Evolutionary conservation across 2,797 vertebrate genomes (phyloP).

Genomic region (Bufotes viridis): DNA sequence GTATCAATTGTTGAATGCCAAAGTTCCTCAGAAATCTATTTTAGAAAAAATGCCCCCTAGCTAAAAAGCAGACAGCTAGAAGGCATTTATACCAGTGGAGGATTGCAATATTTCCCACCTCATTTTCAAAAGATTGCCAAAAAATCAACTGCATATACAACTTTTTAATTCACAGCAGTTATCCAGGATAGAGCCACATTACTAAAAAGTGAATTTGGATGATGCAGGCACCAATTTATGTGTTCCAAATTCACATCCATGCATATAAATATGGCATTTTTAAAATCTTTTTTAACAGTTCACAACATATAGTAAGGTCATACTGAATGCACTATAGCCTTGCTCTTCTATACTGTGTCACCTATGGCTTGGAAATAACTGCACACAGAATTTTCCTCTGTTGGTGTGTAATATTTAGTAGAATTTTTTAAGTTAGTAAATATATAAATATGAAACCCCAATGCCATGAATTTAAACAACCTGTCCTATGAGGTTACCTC

Average conservation of each 20-base stretch:
- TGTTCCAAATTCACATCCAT: not conserved
- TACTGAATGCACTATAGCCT: not conserved
- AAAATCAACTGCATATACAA: not conserved
- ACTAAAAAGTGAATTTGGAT: not conserved
- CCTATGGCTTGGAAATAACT: too few species aligned
- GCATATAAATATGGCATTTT: not conserved
- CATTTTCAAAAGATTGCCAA: conserved; percentile 28
- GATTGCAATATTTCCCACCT: not conserved
- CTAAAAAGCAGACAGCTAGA: conserved; percentile 24
- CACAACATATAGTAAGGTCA: too few species aligned
- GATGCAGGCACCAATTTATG: not conserved
- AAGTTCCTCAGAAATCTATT: conserved; percentile 26
- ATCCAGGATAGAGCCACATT: not conserved
- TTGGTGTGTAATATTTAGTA: too few species aligned
- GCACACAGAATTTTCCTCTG: too few species aligned
- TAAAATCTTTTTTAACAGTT: too few species aligned
- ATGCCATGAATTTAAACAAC: too few species aligned
- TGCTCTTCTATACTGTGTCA: not conserved
- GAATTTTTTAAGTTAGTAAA: too few species aligned
- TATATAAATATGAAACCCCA: too few species aligned
- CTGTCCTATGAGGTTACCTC: too few species aligned
- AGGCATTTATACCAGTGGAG: conserved; percentile 13
- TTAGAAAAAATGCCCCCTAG: conserved; percentile 35
- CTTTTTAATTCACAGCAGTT: not conserved
- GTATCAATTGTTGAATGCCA: conserved; percentile 6